Conservation (phyloP, 1,140 invertebrate genomes). For the Anthonomus grandis region DNA sequence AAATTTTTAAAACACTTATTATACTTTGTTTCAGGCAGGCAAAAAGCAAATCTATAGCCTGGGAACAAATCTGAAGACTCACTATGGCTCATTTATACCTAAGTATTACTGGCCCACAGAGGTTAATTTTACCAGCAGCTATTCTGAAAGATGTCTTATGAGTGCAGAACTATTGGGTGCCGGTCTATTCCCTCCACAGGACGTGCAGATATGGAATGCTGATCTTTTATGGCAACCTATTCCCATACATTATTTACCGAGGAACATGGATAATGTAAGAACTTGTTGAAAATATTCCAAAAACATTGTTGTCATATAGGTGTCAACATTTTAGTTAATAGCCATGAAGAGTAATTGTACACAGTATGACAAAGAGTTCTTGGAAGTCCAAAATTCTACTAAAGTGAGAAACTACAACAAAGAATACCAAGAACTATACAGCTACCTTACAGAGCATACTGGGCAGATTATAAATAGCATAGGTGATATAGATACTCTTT, state of each 20-base stretch:
- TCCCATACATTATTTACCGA: constrained; percentile 73
- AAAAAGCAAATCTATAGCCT: constrained; percentile 72
- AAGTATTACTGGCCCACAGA: constrained; percentile 61
- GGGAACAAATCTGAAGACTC: constrained; percentile 67
- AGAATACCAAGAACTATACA: constrained; percentile 60
- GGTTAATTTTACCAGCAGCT: constrained; percentile 73
- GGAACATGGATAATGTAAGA: constrained; percentile 37
- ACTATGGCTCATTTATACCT: constrained; percentile 66
- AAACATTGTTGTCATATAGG: neutral
- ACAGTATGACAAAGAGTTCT: constrained; percentile 57
- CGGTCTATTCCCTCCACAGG: constrained; percentile 73
- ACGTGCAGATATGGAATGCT: constrained; percentile 67
- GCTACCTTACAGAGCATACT: constrained; percentile 61
- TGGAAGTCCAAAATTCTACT: constrained; percentile 54
- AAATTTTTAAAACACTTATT: constrained; percentile 2
- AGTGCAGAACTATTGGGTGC: constrained; percentile 79
- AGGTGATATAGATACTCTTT: constrained; percentile 68
- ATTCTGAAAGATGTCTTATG: constrained; percentile 79
- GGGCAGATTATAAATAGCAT: constrained; percentile 64
- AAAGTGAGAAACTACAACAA: constrained; percentile 56
- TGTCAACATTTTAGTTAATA: constrained; percentile 54
- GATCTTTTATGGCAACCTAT: constrained; percentile 82
- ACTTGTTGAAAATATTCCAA: neutral
- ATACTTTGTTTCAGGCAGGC: constrained; percentile 61
- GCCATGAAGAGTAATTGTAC: constrained; percentile 63